phyloP scores from a whole-genome alignment of 2,888 invertebrate genomes.

The Cabera pusaria region DNA sequence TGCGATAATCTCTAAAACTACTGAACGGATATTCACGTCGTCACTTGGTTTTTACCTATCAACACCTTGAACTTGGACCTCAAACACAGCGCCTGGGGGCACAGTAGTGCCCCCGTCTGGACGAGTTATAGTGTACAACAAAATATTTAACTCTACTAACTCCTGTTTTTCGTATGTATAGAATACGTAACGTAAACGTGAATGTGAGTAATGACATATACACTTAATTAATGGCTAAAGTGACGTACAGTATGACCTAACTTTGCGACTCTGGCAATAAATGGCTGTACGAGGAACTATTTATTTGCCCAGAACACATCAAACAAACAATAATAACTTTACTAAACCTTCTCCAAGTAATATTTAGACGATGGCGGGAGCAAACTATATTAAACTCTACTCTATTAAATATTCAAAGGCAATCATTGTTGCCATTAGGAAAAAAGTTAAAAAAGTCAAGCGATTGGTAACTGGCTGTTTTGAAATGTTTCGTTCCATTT shows the following conservation, averaged over 20 bases:
- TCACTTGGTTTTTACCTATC: no score
- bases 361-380: slow-evolving; percentile 46
- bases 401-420: slow-evolving; percentile 58
- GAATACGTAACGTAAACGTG: no score
- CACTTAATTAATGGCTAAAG: slow-evolving; percentile 8
- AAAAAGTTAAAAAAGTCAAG: slow-evolving; percentile 53
- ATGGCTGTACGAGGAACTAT: slow-evolving; percentile 20
- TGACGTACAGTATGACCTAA: slow-evolving; percentile 1
- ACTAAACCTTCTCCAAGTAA: slow-evolving; percentile 33
- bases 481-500: slow-evolving; percentile 51
- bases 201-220: not conserved
- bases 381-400: slow-evolving; percentile 47
- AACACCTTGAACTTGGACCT: no score
- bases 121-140: no score
- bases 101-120: no score
- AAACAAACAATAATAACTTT: slow-evolving; percentile 45
- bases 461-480: slow-evolving; percentile 49
- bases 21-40: no score
- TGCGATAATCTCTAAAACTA: no score
- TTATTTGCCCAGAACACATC: slow-evolving; percentile 24
- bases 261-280: slow-evolving; percentile 1
- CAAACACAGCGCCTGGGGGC: no score
- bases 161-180: no score
- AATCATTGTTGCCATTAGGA: slow-evolving; percentile 51
- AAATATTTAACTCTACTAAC: no score